phyloP scores from a whole-genome alignment of 2,888 invertebrate species.

The Aquatica leii region DNA sequence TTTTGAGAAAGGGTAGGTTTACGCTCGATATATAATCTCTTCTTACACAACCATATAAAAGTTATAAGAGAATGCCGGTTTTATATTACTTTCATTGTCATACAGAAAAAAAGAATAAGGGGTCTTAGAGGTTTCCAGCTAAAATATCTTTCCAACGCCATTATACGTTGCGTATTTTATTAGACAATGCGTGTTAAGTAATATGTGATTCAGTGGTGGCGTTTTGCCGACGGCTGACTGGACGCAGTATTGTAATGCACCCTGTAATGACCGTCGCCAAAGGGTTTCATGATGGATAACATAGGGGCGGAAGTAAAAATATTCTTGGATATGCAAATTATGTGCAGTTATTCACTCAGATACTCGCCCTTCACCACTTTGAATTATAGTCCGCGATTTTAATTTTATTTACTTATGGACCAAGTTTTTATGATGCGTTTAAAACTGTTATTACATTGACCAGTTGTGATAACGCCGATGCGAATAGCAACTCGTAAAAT shows the following conservation, averaged over 20 bases:
- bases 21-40: slow-evolving; percentile 45
- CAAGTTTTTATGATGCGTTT: slow-evolving; percentile 54
- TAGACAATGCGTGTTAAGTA: slow-evolving; percentile 9
- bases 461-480: slow-evolving; percentile 42
- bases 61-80: slow-evolving; percentile 27
- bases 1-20: slow-evolving; percentile 45
- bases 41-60: slow-evolving; percentile 36
- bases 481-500: slow-evolving; percentile 54
- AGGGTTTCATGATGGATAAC: slow-evolving; percentile 59
- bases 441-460: slow-evolving; percentile 49
- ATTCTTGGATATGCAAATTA: slow-evolving; percentile 60
- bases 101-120: slow-evolving; percentile 6
- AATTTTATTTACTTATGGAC: slow-evolving; percentile 48
- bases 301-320: slow-evolving; percentile 60
- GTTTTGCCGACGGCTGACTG: slow-evolving; percentile 39
- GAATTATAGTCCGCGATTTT: slow-evolving; percentile 47
- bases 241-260: slow-evolving; percentile 46
- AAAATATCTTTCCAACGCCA: slow-evolving; percentile 11
- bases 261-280: slow-evolving; percentile 54
- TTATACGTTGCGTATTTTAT: slow-evolving; percentile 11
- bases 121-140: slow-evolving; percentile 6
- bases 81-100: slow-evolving; percentile 19
- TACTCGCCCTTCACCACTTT: slow-evolving; percentile 51
- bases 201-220: slow-evolving; percentile 43
- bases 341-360: slow-evolving; percentile 59